A percentile compares a stretch with the other conserved stretches of the same genome.
These are phyloP conservation scores for Eupeodes latifasciatus DNA, from an alignment of 2,888 invertebrate genomes.

Conservation along the genomic window DNA sequence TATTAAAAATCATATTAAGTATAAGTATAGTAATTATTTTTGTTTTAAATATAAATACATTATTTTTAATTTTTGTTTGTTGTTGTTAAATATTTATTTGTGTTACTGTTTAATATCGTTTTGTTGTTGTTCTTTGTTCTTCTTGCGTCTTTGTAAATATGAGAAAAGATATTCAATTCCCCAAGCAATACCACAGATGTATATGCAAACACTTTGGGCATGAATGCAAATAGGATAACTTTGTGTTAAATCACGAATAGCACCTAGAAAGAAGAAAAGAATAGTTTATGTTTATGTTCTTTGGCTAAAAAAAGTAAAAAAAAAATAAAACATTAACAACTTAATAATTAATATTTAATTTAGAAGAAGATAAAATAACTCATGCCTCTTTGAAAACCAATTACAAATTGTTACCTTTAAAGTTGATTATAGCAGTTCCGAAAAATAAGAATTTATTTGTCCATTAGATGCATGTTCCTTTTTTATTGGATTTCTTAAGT, in stretches of 20 bases:
- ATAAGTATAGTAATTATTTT: constrained; percentile 24
- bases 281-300: constrained; percentile 6
- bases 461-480: too few relatives aligned
- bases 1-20: constrained; percentile 29
- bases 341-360: background rate
- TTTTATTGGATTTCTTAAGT: too few relatives aligned
- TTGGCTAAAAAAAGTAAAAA: too few relatives aligned
- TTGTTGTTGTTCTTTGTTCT: constrained; percentile 66
- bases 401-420: constrained; percentile 13
- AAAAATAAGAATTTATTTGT: too few relatives aligned
- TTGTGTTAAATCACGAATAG: constrained; percentile 88
- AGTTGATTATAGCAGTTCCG: background rate
- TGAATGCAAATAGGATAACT: constrained; percentile 90
- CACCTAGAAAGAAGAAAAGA: constrained; percentile 85
- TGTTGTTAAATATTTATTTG: constrained; percentile 44
- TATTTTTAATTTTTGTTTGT: background rate
- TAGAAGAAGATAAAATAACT: background rate
- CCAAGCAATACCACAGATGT: constrained; percentile 89
- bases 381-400: background rate
- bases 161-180: constrained; percentile 85
- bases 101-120: constrained; percentile 71
- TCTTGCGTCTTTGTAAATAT: constrained; percentile 78
- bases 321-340: background rate
- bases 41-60: constrained; percentile 28
- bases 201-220: constrained; percentile 89